Percentiles rank a stretch among this genome's conserved stretches.
Evolutionary conservation across 2,888 invertebrate species (phyloP).

Genomic region (Chloroclysta siterata): DNA sequence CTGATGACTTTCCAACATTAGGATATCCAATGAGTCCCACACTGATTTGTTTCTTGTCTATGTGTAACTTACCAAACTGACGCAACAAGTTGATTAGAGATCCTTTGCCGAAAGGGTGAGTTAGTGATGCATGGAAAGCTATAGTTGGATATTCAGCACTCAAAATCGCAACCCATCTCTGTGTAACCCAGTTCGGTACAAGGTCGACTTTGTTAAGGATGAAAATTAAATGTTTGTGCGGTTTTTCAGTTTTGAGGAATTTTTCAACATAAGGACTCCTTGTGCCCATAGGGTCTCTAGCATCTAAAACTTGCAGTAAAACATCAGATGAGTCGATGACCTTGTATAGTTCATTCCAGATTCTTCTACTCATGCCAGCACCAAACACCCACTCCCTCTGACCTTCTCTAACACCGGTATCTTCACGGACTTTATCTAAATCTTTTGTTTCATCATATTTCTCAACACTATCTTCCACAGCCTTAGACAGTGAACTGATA

Average conservation of each 20-base stretch:
- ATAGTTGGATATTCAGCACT: slow-evolving; percentile 98
- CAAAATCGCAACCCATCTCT: slow-evolving; percentile 97
- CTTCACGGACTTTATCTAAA: slow-evolving; percentile 92
- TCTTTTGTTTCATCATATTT: slow-evolving; percentile 94
- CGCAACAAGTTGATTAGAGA: slow-evolving; percentile 97
- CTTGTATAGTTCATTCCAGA: slow-evolving; percentile 99
- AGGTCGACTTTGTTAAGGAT: slow-evolving; percentile 98
- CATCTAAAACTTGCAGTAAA: slow-evolving; percentile 97
- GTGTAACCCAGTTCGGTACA: slow-evolving; percentile 99
- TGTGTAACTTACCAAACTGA: slow-evolving; percentile 97
- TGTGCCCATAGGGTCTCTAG: slow-evolving; percentile 98
- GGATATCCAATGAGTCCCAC: slow-evolving; percentile 99
- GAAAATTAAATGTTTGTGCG: slow-evolving; percentile 98
- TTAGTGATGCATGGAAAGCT: slow-evolving; percentile 99
- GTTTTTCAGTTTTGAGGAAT: slow-evolving; percentile 96
- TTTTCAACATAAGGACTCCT: slow-evolving; percentile 96
- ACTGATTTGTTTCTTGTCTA: slow-evolving; percentile 99
- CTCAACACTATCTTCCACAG: slow-evolving; percentile 88
- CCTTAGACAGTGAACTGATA: slow-evolving; percentile 90
- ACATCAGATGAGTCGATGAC: slow-evolving; percentile 99
- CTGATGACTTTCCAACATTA: slow-evolving; percentile 99
- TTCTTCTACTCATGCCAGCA: slow-evolving; percentile 97
- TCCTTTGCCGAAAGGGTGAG: slow-evolving; percentile 99
- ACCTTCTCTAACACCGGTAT: slow-evolving; percentile 91
- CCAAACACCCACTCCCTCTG: slow-evolving; percentile 97